Base-by-base conservation (phyloP, 1,140 invertebrate genomes). In the Plectrocnemia conspersa region DNA sequence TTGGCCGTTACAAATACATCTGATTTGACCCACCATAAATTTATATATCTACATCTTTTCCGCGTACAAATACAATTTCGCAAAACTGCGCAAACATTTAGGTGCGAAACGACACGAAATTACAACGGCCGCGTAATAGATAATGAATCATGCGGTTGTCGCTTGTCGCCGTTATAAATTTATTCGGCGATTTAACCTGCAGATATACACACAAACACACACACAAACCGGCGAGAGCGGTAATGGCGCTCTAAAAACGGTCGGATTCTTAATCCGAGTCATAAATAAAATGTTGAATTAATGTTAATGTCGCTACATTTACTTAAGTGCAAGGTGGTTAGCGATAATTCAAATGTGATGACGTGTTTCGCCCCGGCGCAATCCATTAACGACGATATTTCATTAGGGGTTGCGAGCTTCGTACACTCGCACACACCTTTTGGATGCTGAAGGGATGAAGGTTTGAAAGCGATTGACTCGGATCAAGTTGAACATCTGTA, bases 301-400 rank as follows among this genome's bases (percentile, higher is more conserved):
- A 61, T 61, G 59, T 57, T 57, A 61, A 61, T 61, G 59, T 61
- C 55, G 54, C 59, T 57, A 61, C 59, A 61, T 61, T 61, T 61
- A 61, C 59, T 61, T 61, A 61, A 61, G 59, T 61, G 59, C 59
- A 57, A 57, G 49, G 59, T 38, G 59, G 59, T 61, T 61, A 57
- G 46, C 59, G 54, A 61, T 61, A 61, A 61, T 61, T 61, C 59
- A 61, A 61, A 57, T 54, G 59, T 61, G 59, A 61, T 61, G 59
- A 61, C 59, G 55, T 56, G 48, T 58, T 54, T 58, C 45, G 46
- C 50, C 44, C 11, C 11, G 32, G 15, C 54, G 24, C 47, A 55
- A 58, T 58, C 56, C 58, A 61, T 61, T 61, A 61, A 48, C 36
- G 50, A 16, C 50, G 47, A 54, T 57, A 52, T 54, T 57, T 57